Base-by-base conservation (phyloP, 2,888 invertebrate genomes). In the Altica lythri region DNA sequence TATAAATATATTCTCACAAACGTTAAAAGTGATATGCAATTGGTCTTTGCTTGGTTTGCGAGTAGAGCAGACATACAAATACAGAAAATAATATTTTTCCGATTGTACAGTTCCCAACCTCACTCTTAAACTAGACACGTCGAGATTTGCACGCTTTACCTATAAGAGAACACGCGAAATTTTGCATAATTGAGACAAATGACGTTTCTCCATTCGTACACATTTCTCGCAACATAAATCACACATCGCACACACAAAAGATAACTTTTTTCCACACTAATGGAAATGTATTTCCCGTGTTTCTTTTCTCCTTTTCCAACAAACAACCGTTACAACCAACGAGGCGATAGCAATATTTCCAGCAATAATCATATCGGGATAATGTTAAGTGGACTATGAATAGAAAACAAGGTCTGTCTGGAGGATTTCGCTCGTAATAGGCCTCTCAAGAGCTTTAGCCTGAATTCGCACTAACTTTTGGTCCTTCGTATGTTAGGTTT, bases 141-240 rank as follows among this genome's bases (percentile, higher is more conserved):
- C n/a, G n/a, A n/a, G n/a, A n/a, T n/a, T n/a, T n/a, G n/a, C n/a
- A n/a, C n/a, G n/a, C n/a, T n/a, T n/a, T n/a, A n/a, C n/a, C n/a
- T n/a, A n/a, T 27, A 27, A 42, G 42, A 42, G 13, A 44, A n/a
- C 27, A 17, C 32, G 29, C 32, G 14, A 16, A 32, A 14, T 19
- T 45, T 34, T 45, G 13, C 32, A 45, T 45, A 45, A 45, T 45
- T 45, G 44, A 45, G 44, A 45, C 22, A 34, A 45, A 45, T 45
- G 44, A 45, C 44, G 14, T 32, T 45, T 25, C 22, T 19, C 32
- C 14, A 45, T 34, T 45, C 10, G n/a, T n/a, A n/a, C 19, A 19
- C 18, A 32, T 45, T 45, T 17, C 22, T 22, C 13, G 32, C 44
- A 18, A 19, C 14, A 45, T 34, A 45, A 45, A 45, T 45, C 44